Percentiles rank a stretch among this genome's conserved stretches.
These are phyloP conservation scores for Eueides isabella DNA, from an alignment of 1,140 invertebrate species.

Conservation along the genomic window DNA sequence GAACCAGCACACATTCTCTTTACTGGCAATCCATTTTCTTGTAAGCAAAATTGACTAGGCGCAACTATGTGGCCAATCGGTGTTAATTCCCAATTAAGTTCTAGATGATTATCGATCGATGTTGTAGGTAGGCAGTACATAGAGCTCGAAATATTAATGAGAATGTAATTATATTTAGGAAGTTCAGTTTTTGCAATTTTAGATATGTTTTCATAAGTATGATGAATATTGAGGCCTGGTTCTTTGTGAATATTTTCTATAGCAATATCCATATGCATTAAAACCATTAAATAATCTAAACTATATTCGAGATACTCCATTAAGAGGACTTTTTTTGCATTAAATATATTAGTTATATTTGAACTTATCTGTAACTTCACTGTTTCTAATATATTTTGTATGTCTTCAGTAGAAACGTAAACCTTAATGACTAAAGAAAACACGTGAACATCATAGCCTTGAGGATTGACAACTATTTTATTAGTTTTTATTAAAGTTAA, in stretches of 20 bases:
- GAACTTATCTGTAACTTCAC: conserved; percentile 38
- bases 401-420: conserved; percentile 38
- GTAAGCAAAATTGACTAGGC: conserved; percentile 79
- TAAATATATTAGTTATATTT: conserved; percentile 56
- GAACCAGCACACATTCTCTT: conserved; percentile 75
- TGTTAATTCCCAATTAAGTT: conserved; percentile 74
- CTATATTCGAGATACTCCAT: conserved; percentile 65
- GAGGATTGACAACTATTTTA: conserved; percentile 67
- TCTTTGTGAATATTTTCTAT: conserved; percentile 43
- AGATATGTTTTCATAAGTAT: conserved; percentile 46
- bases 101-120: conserved; percentile 46
- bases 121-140: conserved; percentile 70
- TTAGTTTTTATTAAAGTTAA: conserved; percentile 65
- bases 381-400: conserved; percentile 41
- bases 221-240: conserved; percentile 48
- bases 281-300: conserved; percentile 46
- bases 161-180: conserved; percentile 55
- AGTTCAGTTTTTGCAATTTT: conserved; percentile 49
- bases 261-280: conserved; percentile 62
- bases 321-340: conserved; percentile 56
- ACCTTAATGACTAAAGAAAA: conserved; percentile 61
- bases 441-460: conserved; percentile 60
- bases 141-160: conserved; percentile 70
- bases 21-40: conserved; percentile 77
- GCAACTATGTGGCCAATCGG: conserved; percentile 69